Percentiles rank a stretch among this genome's conserved stretches.
phyloP scores from a whole-genome alignment of 2,113 vertebrate species.

The Diadophis punctatus region DNA sequence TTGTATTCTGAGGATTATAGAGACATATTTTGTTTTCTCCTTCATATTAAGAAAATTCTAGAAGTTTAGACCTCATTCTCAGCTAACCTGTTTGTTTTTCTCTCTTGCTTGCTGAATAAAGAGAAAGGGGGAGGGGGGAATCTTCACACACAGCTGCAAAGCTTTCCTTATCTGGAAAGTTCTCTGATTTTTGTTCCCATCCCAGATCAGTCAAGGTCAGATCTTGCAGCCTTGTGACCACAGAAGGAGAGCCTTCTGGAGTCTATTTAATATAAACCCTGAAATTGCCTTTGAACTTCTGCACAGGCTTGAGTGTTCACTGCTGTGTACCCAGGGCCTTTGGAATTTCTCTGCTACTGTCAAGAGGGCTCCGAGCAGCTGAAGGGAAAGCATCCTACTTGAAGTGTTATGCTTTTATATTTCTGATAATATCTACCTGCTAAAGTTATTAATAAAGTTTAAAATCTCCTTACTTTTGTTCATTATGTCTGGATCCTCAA shows the following conservation, averaged over 20 bases:
- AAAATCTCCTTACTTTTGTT: not conserved
- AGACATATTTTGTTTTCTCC: not conserved
- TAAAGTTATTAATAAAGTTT: not conserved
- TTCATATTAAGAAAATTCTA: not conserved
- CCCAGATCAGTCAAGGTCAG: not conserved
- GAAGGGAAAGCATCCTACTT: not conserved
- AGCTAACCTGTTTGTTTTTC: not conserved
- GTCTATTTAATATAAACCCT: not conserved
- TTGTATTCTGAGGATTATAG: not conserved
- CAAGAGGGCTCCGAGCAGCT: not conserved
- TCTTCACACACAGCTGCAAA: not conserved
- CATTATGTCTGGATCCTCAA: not conserved
- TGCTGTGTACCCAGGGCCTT: not conserved
- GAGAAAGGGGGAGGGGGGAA: not conserved
- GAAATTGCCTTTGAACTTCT: not conserved
- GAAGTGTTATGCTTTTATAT: not conserved
- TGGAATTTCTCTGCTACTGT: no score
- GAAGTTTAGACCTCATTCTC: not conserved
- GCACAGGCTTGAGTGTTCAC: not conserved
- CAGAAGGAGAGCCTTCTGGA: not conserved
- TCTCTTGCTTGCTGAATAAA: not conserved
- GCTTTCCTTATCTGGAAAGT: not conserved
- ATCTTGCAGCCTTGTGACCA: not conserved
- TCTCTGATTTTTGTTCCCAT: not conserved
- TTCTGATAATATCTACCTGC: not conserved